phyloP scores from a whole-genome alignment of 30 jellyfish, hydroid and myxozoan genomes.

The Aurelia coerulea region DNA sequence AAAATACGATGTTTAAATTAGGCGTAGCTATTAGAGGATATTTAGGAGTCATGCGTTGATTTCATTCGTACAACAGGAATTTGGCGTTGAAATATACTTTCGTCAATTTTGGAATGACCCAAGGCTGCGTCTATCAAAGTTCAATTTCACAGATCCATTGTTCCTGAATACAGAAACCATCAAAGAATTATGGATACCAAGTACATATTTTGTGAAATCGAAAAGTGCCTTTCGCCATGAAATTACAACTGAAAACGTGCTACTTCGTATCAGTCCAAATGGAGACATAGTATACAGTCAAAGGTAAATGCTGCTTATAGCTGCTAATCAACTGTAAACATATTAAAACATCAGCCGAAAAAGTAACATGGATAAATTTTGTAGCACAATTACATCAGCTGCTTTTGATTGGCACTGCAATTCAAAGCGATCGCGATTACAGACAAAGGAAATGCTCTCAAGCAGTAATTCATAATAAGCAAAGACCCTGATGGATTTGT shows the following conservation, averaged over 20 bases:
- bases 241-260: slow-evolving; percentile 68
- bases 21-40: too few species aligned
- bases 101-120: slow-evolving; percentile 83
- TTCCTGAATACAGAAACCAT: slow-evolving; percentile 59
- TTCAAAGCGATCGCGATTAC: too few species aligned
- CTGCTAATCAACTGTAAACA: too few species aligned
- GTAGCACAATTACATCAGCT: too few species aligned
- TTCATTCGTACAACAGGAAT: slow-evolving; percentile 25
- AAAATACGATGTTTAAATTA: too few species aligned
- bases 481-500: too few species aligned
- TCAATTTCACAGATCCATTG: slow-evolving; percentile 50
- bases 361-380: too few species aligned
- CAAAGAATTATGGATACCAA: slow-evolving; percentile 70
- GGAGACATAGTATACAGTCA: slow-evolving; percentile 78
- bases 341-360: too few species aligned
- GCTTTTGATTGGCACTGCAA: too few species aligned
- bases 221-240: slow-evolving; percentile 65
- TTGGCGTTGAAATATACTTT: slow-evolving; percentile 69
- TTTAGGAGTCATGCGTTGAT: too few species aligned
- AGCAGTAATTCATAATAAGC: too few species aligned
- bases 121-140: slow-evolving; percentile 56
- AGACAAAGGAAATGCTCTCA: too few species aligned
- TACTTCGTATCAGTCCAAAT: slow-evolving; percentile 67
- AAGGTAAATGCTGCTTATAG: slow-evolving; percentile 18
- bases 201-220: slow-evolving; percentile 74